Base-by-base conservation (phyloP, 2,797 vertebrate genomes). In the Notamacropus eugenii region DNA sequence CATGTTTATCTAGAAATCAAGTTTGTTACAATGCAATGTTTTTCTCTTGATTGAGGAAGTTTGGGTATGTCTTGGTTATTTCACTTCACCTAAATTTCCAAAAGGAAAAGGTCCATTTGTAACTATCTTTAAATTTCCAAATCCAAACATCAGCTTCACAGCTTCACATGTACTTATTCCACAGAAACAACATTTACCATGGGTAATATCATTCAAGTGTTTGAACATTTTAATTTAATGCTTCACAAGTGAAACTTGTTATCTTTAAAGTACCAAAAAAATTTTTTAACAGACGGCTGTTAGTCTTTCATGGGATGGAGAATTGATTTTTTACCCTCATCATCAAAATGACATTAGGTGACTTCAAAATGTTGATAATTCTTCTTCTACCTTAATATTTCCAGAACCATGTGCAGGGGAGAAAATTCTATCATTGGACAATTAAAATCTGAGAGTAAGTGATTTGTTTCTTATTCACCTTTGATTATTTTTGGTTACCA, bases 361-460 rank as follows among this genome's bases (percentile, higher is more conserved):
- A 46, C 24, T 87, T 87, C 24, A 50, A 50, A 87, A 50, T 46
- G 22, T 46, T 19, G 13, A 40, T 94, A 94, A 94, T 93, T 62
- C 16, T 67, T 52, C 82, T 52, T 97, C 93, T 95, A 56, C 74
- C 93, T 98, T 92, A 74, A 97, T 97, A 94, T 98, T 98, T 98
- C 93, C 98, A 99, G 99, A 98, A 99, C 99, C 91, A 99, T 99
- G 99, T 99, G 99, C 98, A 98, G 99, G 98, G 99, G 99, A 97
- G 99, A 99, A 28, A 98, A 99, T 98, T 99, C 99, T n/a, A 99
- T 99, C 98, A 99, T 99, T 97, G 99, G 99, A n/a, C 99, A 99
- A 98, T 98, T 99, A 95, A 99, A 98, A 98, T 97, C 91, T 98
- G 99, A 99, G 97, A 99, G 99, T 99, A 98, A 99, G 99, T 99